phyloP scores from a whole-genome alignment of 2,797 vertebrate genomes.

The Pelochelys cantorii region DNA sequence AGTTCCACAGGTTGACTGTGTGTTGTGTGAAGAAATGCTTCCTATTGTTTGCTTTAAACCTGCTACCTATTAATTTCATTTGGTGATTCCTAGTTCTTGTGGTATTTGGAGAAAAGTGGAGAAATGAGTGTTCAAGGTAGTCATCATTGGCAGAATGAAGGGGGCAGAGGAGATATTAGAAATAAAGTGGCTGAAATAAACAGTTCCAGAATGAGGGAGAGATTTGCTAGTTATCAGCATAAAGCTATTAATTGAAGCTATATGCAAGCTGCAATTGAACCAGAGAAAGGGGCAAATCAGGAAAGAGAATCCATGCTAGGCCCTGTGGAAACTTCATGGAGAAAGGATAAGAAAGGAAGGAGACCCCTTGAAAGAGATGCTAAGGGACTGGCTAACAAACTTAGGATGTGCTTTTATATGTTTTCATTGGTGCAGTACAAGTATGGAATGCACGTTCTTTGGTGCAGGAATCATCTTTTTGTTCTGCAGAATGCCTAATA shows the following conservation, averaged over 20 bases:
- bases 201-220: constrained; percentile 57
- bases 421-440: constrained; percentile 4
- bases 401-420: neutral
- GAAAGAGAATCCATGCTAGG: constrained; percentile 47
- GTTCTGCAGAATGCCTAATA: neutral
- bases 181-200: constrained; percentile 59
- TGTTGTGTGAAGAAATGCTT: no score
- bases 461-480: neutral
- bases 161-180: constrained; percentile 52
- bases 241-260: constrained; percentile 63
- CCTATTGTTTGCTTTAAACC: no score
- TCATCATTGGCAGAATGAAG: constrained; percentile 28
- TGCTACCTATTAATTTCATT: no score
- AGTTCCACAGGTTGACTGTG: no score
- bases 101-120: neutral
- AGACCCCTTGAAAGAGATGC: constrained; percentile 61
- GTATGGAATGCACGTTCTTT: neutral
- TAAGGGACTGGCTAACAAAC: constrained; percentile 55
- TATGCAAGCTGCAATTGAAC: constrained; percentile 71
- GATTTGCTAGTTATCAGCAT: neutral
- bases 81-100: neutral
- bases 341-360: constrained; percentile 43
- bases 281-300: constrained; percentile 46
- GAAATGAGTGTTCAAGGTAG: neutral
- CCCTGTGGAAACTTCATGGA: constrained; percentile 63